Percentiles rank a stretch among this genome's conserved stretches.
Conservation (phyloP, 2,888 invertebrate species). For the Pollenia angustigena region DNA sequence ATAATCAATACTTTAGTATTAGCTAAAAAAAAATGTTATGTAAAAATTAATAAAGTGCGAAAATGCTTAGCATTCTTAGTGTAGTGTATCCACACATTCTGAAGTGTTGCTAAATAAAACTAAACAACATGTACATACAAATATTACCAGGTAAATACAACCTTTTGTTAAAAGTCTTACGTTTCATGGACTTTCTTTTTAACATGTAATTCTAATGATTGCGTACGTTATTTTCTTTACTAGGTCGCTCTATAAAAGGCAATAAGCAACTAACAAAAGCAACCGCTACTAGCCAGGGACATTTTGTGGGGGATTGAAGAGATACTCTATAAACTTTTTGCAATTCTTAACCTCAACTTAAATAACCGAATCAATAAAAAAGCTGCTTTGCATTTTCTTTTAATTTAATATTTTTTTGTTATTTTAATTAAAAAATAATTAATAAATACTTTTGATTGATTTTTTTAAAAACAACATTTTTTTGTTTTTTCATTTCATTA, state of each 20-base stretch:
- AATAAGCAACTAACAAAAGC: conserved; percentile 64
- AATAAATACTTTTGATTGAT: conserved; percentile 43
- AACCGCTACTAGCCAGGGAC: conserved; percentile 63
- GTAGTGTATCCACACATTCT: too few species aligned
- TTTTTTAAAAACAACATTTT: conserved; percentile 63
- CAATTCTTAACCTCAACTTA: conserved; percentile 49
- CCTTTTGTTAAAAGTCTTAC: conserved; percentile 37
- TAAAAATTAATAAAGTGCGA: conserved; percentile 10
- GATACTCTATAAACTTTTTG: conserved; percentile 32
- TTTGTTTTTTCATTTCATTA: conserved; percentile 72
- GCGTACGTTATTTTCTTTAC: conserved; percentile 69
- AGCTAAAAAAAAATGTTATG: neutral
- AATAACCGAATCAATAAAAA: conserved; percentile 36
- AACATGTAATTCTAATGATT: conserved; percentile 67
- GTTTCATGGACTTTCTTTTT: conserved; percentile 46
- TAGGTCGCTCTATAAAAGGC: conserved; percentile 68
- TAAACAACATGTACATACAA: neutral
- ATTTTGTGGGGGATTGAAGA: conserved; percentile 57
- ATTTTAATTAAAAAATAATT: conserved; percentile 32
- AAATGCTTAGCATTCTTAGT: neutral
- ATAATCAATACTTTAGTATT: too few species aligned
- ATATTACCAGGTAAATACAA: conserved; percentile 66
- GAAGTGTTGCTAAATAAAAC: conserved; percentile 1
- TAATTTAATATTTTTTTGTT: conserved; percentile 7
- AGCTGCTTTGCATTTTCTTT: conserved; percentile 30